Conservation (phyloP, 2,113 vertebrate species). For the Henicopernis longicauda region DNA sequence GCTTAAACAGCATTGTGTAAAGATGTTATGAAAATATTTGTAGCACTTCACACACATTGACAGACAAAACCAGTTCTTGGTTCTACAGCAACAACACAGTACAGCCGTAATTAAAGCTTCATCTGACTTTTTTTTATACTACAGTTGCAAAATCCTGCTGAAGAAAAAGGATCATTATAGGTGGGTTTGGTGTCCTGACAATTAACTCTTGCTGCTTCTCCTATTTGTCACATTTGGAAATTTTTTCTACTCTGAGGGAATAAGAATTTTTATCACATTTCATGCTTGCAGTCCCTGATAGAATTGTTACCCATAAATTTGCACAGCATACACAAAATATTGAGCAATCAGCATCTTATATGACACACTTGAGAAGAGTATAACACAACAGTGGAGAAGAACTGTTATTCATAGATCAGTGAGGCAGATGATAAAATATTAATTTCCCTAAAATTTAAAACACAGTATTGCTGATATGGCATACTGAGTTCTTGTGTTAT, state of each 20-base stretch:
- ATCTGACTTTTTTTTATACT: constrained; percentile 60
- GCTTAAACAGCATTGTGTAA: constrained; percentile 67
- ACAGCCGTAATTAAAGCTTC: constrained; percentile 68
- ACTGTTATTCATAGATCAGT: neutral
- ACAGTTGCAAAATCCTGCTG: constrained; percentile 60
- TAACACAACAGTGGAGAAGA: neutral
- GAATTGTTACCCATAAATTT: constrained; percentile 73
- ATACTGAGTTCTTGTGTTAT: neutral
- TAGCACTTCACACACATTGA: constrained; percentile 63
- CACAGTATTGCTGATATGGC: neutral
- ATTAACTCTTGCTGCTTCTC: constrained; percentile 69
- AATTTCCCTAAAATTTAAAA: neutral
- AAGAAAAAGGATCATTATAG: constrained; percentile 67
- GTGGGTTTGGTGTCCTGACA: constrained; percentile 66
- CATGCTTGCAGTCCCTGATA: constrained; percentile 54
- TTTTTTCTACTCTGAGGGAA: neutral
- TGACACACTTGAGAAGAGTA: neutral
- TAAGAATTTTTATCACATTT: constrained; percentile 71
- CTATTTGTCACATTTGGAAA: neutral
- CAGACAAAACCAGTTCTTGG: constrained; percentile 68
- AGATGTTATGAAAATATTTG: constrained; percentile 74
- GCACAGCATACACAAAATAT: constrained; percentile 68
- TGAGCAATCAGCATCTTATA: constrained; percentile 54
- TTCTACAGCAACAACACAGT: constrained; percentile 60
- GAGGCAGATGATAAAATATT: neutral